Conservation (phyloP, 2,888 invertebrate genomes). For the Empis stercorea region DNA sequence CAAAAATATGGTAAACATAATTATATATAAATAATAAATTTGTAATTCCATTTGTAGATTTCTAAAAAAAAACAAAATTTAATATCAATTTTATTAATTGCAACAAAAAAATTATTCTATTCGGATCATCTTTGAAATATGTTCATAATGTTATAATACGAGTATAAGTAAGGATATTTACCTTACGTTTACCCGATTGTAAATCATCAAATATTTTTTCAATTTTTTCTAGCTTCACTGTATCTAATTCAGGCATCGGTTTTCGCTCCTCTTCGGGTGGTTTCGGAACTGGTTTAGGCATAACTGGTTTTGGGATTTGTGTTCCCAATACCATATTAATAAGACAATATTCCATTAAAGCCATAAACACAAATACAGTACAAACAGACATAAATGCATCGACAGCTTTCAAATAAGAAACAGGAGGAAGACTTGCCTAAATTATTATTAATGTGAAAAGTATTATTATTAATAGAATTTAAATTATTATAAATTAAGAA, state of each 20-base stretch:
- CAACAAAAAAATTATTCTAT: too few relatives aligned
- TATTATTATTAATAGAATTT: too few relatives aligned
- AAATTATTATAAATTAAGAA: too few relatives aligned
- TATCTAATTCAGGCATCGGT: conserved; percentile 16
- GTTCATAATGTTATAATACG: too few relatives aligned
- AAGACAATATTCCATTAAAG: conserved; percentile 82
- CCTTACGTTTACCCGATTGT: conserved; percentile 8
- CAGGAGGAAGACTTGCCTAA: conserved; percentile 81
- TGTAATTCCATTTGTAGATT: too few relatives aligned
- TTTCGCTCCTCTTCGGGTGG: conserved; percentile 14
- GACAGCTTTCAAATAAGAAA: conserved; percentile 85
- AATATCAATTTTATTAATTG: too few relatives aligned
- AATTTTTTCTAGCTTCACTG: conserved; percentile 21
- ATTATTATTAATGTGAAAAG: too few relatives aligned
- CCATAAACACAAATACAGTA: conserved; percentile 87
- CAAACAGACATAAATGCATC: conserved; percentile 90
- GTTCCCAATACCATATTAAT: conserved; percentile 50
- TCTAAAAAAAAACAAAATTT: too few relatives aligned
- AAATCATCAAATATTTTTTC: conserved; percentile 34
- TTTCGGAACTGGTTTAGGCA: conserved; percentile 18
- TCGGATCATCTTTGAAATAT: too few relatives aligned
- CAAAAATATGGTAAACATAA: too few relatives aligned
- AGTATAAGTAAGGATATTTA: too few relatives aligned
- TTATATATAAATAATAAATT: neutral
- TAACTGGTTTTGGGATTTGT: conserved; percentile 26